Conservation (phyloP, 2,888 invertebrate genomes). For the Lydus trimaculatus region DNA sequence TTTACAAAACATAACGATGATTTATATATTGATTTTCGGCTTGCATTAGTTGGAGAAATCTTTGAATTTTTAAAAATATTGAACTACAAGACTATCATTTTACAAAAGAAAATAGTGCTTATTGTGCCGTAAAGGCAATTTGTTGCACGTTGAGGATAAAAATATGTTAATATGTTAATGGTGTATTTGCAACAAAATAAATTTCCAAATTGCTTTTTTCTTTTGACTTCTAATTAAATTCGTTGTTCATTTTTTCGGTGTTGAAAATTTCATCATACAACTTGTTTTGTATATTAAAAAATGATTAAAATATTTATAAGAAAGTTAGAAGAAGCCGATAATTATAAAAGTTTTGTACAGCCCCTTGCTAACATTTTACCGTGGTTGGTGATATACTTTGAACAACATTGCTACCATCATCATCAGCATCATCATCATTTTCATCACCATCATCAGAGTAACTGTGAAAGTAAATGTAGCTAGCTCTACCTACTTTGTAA, state of each 20-base stretch:
- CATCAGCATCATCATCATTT: slow-evolving; percentile 17
- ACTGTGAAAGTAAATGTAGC: slow-evolving; percentile 48
- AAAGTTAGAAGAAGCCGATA: slow-evolving; percentile 50
- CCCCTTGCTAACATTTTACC: slow-evolving; percentile 48
- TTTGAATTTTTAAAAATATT: background rate
- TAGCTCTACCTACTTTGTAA: slow-evolving; percentile 58
- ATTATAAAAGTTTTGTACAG: slow-evolving; percentile 55
- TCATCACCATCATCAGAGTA: background rate
- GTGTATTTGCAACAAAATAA: background rate
- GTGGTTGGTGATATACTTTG: slow-evolving; percentile 48
- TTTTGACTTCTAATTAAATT: background rate
- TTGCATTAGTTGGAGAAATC: background rate
- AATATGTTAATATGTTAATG: no score
- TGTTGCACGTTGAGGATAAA: no score
- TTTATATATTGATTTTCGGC: no score
- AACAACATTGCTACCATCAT: slow-evolving; percentile 40
- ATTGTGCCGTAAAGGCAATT: no score
- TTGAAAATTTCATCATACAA: slow-evolving; percentile 16
- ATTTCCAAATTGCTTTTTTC: background rate
- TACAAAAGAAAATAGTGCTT: background rate
- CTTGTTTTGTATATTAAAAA: slow-evolving; percentile 38
- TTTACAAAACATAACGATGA: background rate
- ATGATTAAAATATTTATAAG: slow-evolving; percentile 55
- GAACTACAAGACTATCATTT: background rate
- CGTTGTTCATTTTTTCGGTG: slow-evolving; percentile 17